These are phyloP conservation scores for Zosterops borbonicus DNA, from an alignment of 2,113 vertebrate species.

Conservation along the genomic window DNA sequence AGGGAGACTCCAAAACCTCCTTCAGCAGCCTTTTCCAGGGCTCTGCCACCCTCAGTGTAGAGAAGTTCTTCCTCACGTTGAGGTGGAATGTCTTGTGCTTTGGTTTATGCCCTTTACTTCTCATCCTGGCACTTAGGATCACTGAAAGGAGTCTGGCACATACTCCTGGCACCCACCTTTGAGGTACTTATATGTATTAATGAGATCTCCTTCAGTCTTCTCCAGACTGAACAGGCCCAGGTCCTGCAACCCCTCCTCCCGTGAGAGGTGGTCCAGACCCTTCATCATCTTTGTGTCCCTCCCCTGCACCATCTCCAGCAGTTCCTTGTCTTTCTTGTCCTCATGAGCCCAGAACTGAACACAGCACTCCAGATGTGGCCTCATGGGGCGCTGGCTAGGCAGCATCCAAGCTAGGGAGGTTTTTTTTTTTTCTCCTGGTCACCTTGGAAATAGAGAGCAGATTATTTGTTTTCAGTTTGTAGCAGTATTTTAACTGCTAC, in stretches of 20 bases:
- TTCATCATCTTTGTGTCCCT: neutral
- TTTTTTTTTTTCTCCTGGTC: neutral
- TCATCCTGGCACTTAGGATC: rapidly evolving
- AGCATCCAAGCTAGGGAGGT: neutral
- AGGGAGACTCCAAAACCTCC: neutral
- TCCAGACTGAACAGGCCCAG: neutral
- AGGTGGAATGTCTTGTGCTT: neutral
- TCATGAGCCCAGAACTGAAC: neutral
- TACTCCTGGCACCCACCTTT: neutral
- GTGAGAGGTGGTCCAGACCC: neutral
- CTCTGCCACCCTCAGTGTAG: neutral
- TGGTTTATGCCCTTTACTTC: neutral
- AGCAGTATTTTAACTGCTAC: neutral
- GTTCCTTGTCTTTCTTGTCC: neutral
- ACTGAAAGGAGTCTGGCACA: neutral
- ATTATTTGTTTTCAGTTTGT: neutral
- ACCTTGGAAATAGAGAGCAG: neutral
- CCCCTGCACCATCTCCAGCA: neutral
- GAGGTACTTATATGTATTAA: neutral
- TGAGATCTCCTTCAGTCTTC: neutral
- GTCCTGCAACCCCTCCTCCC: neutral
- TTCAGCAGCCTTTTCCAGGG: neutral
- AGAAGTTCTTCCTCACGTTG: neutral
- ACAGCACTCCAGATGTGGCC: neutral
- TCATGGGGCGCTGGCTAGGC: neutral